Percentiles rank a stretch among this genome's conserved stretches.
Conservation (phyloP, 2,888 invertebrate genomes). For the Orgyia antiqua region DNA sequence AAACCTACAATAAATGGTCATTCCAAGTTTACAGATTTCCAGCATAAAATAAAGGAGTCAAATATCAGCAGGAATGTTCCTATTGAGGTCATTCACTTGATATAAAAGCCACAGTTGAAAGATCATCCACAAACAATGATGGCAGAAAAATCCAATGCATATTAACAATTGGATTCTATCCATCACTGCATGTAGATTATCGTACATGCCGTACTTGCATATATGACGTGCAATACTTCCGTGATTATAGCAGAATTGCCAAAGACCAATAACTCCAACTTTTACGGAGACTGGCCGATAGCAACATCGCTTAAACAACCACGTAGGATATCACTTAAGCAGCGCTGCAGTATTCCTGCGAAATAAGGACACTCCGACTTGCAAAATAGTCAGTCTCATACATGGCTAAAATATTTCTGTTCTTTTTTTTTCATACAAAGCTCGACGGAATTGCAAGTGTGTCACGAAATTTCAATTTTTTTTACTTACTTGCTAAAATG, state of each 20-base stretch:
- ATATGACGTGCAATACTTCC: constrained; percentile 42
- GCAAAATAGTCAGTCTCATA: constrained; percentile 17
- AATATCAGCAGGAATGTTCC: constrained; percentile 16
- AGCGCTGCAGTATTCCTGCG: constrained; percentile 33
- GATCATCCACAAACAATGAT: constrained; percentile 71
- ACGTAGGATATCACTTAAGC: constrained; percentile 27
- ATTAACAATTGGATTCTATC: constrained; percentile 68
- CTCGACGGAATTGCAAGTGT: too few species aligned
- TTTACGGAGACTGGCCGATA: constrained; percentile 53
- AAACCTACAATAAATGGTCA: too few species aligned
- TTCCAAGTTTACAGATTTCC: constrained; percentile 3
- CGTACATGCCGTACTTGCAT: constrained; percentile 35
- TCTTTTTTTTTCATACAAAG: too few species aligned
- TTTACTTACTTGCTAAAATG: too few species aligned
- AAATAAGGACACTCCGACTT: constrained; percentile 30
- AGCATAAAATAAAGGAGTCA: constrained; percentile 8
- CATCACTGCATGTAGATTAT: constrained; percentile 67
- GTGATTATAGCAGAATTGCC: constrained; percentile 50
- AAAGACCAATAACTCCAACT: constrained; percentile 50
- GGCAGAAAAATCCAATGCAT: constrained; percentile 69
- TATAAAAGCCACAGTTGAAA: constrained; percentile 37
- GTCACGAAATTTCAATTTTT: too few species aligned
- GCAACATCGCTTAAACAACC: constrained; percentile 46
- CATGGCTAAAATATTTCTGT: too few species aligned
- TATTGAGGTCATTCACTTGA: constrained; percentile 28